phyloP scores from a whole-genome alignment of 92 coral and sea anemone genomes.

The Epizoanthus fatuus region DNA sequence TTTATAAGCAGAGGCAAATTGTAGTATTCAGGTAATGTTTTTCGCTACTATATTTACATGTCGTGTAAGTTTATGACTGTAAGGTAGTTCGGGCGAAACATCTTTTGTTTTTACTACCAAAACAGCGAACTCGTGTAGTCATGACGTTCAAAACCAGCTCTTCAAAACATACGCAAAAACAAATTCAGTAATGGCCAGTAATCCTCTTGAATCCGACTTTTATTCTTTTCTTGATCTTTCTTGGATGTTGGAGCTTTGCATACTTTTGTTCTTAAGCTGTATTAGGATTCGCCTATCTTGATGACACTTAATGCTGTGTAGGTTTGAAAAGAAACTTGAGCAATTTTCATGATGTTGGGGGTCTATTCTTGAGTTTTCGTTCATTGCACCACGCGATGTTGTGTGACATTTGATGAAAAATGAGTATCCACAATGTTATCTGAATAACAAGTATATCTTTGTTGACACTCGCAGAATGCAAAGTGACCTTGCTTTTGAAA shows the following conservation, averaged over 20 bases:
- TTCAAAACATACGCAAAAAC: background rate
- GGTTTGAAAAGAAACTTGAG: too few relatives aligned
- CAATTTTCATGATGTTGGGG: too few relatives aligned
- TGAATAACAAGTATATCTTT: background rate
- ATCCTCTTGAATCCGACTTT: constrained; percentile 1
- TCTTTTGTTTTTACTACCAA: background rate
- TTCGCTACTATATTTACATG: background rate
- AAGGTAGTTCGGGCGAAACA: background rate
- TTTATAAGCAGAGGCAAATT: constrained; percentile 16
- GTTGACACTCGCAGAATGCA: background rate
- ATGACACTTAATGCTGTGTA: too few relatives aligned
- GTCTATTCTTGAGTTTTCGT: background rate
- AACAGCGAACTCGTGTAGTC: constrained; percentile 11
- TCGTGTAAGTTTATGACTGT: background rate
- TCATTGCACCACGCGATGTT: constrained; percentile 26
- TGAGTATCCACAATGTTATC: background rate
- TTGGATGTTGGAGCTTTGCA: background rate
- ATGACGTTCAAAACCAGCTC: background rate
- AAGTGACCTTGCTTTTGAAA: constrained; percentile 29
- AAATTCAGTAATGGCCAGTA: too few relatives aligned
- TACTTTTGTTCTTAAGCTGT: constrained; percentile 21
- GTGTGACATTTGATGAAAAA: constrained; percentile 3
- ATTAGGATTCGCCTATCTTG: background rate
- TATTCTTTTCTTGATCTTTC: constrained; percentile 17
- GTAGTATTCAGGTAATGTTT: constrained; percentile 16